Conservation (phyloP, 2,797 vertebrate species). For the Periophthalmus magnuspinnatus region DNA sequence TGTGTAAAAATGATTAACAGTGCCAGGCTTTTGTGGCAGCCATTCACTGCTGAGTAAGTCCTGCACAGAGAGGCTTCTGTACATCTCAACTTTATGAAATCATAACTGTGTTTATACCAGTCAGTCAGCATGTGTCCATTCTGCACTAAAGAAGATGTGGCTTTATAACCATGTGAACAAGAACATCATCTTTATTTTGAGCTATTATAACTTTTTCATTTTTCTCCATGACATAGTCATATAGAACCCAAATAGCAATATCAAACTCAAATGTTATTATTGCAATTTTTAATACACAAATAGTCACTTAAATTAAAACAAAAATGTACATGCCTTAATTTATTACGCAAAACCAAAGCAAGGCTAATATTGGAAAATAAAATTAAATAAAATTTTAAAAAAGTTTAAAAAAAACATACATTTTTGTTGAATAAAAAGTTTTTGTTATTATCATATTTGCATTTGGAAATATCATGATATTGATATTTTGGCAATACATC, state of each 20-base stretch:
- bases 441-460: neutral
- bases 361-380: too few relatives aligned
- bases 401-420: too few relatives aligned
- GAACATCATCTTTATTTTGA: neutral
- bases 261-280: too few relatives aligned
- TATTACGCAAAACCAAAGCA: too few relatives aligned
- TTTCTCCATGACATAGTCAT: neutral
- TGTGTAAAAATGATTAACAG: conserved; percentile 92
- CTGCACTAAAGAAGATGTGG: neutral
- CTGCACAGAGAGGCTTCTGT: conserved; percentile 25
- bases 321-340: too few relatives aligned
- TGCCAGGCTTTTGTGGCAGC: conserved; percentile 80
- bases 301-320: too few relatives aligned
- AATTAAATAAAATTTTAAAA: too few relatives aligned
- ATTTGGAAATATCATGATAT: neutral
- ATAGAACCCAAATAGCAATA: neutral
- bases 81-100: conserved; percentile 19
- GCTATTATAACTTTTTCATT: neutral
- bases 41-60: conserved; percentile 63
- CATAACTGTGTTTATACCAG: conserved; percentile 7
- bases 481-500: too few relatives aligned
- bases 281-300: too few relatives aligned
- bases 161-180: neutral
- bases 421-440: neutral
- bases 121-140: neutral